phyloP scores from a whole-genome alignment of 2,888 invertebrate genomes.

The Pegoplata infirma region DNA sequence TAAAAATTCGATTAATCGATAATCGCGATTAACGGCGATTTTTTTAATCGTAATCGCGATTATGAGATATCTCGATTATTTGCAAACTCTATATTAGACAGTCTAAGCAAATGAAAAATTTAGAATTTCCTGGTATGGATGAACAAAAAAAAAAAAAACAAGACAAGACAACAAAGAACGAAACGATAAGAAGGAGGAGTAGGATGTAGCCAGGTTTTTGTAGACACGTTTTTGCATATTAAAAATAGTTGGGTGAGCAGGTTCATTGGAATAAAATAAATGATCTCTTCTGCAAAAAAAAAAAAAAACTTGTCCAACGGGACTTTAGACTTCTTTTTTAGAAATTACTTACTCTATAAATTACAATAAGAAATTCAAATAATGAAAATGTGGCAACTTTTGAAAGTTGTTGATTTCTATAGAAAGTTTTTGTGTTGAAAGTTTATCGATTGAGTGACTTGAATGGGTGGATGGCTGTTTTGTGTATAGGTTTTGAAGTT shows the following conservation, averaged over 20 bases:
- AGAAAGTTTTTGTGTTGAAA: slow-evolving; percentile 17
- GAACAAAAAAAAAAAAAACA: too few relatives aligned
- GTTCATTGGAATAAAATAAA: slow-evolving; percentile 35
- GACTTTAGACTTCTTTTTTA: slow-evolving; percentile 39
- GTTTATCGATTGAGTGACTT: not conserved
- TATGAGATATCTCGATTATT: too few relatives aligned
- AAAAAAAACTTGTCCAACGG: slow-evolving; percentile 52
- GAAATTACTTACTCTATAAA: slow-evolving; percentile 29
- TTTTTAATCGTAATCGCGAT: too few relatives aligned
- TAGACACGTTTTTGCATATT: slow-evolving; percentile 11
- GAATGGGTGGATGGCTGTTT: not conserved
- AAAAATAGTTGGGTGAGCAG: slow-evolving; percentile 36
- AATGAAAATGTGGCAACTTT: not conserved
- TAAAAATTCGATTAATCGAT: too few relatives aligned
- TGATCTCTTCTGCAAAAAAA: slow-evolving; percentile 33
- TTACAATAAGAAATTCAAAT: slow-evolving; percentile 32
- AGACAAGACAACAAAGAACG: not conserved
- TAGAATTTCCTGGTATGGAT: too few relatives aligned
- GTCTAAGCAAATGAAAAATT: not conserved
- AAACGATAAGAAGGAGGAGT: slow-evolving; percentile 26
- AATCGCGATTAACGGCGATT: too few relatives aligned
- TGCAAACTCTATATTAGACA: too few relatives aligned
- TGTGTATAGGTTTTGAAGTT: too few relatives aligned
- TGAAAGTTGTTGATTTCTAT: not conserved
- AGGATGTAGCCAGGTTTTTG: slow-evolving; percentile 26